A percentile compares a stretch with the other conserved stretches of the same genome.
phyloP scores from a whole-genome alignment of 2,113 vertebrate genomes.

The Pavo muticus region DNA sequence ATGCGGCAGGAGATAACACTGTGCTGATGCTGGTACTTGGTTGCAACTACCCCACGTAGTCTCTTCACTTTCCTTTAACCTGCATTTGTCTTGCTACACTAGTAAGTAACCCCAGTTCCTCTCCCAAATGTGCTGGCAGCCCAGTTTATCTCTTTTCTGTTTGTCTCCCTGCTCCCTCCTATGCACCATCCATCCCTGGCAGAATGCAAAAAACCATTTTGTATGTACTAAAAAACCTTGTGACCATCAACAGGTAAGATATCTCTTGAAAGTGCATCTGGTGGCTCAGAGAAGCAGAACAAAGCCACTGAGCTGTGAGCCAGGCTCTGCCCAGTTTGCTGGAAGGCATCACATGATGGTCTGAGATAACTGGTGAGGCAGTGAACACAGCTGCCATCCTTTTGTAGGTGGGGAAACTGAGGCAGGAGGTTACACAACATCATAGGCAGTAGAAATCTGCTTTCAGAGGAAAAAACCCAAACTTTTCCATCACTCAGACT shows the following conservation, averaged over 20 bases:
- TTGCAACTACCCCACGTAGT: background rate
- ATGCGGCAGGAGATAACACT: fast-evolving
- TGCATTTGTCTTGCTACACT: background rate
- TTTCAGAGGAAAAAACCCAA: background rate
- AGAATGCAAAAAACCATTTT: background rate
- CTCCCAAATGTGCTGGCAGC: background rate
- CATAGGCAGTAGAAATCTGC: background rate
- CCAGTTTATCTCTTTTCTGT: background rate
- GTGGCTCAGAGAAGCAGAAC: background rate
- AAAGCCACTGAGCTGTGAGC: background rate
- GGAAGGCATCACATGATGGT: background rate
- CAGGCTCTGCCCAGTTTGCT: background rate
- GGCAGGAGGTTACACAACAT: background rate
- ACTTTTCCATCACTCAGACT: background rate
- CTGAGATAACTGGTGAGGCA: background rate
- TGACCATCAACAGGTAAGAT: background rate
- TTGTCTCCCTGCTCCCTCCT: background rate
- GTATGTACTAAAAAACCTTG: background rate
- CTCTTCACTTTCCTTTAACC: background rate
- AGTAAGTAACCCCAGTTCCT: background rate
- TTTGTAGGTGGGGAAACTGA: background rate
- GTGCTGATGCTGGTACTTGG: fast-evolving
- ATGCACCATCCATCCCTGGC: background rate
- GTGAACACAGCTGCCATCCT: background rate
- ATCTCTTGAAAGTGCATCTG: background rate